Evolutionary conservation across 1,140 invertebrate genomes (phyloP), one percentile per base, ranked within the genome.

Genomic region (Bombus superbus): DNA sequence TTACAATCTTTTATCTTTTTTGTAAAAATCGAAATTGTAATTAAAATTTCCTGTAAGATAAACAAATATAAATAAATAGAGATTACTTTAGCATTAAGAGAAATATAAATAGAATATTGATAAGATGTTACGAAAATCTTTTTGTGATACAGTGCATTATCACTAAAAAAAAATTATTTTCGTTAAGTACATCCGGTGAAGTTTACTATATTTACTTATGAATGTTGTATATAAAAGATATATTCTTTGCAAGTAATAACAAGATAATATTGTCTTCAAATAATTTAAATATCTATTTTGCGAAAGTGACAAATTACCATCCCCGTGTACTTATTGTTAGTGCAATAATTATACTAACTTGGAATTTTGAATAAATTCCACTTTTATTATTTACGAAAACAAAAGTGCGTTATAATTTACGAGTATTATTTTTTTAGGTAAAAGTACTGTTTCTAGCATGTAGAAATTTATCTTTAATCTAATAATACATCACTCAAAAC

Each of bases 31-130:
- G 53, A 81, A 66, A 85, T 74, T 85, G 42, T 85, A 85, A 81
- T 62, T 74, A 85, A 81, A 81, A 85, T 72, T 73, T 57, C n/a
- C 8, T 85, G 84, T 85, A 85, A 81, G 84, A 85, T 85, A 85
- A 75, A 66, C 2, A 13, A 35, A 57, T 9, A 66, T 40, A 32
- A 81, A 81, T 85, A 75, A 85, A 85, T 38, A 81, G 69, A 73
- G 3, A 22, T 85, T 66, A 81, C 15, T 81, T 68, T 81, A 69
- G 28, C 32, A 28, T 83, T 78, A 83, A 71, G 68, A 15, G 25
- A 38, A 59, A 2, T 42, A 35, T 11, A 44, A 40, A 53, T 47
- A 28, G 22, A 59, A 40, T 42, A 15, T 32, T 32, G n/a, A 32
- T 40, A 64, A 40, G 5, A 38, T 25, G 5, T 15, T n/a, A 64